Evolutionary conservation across 2,797 vertebrate genomes (phyloP).

Genomic region (Arvicola amphibius): DNA sequence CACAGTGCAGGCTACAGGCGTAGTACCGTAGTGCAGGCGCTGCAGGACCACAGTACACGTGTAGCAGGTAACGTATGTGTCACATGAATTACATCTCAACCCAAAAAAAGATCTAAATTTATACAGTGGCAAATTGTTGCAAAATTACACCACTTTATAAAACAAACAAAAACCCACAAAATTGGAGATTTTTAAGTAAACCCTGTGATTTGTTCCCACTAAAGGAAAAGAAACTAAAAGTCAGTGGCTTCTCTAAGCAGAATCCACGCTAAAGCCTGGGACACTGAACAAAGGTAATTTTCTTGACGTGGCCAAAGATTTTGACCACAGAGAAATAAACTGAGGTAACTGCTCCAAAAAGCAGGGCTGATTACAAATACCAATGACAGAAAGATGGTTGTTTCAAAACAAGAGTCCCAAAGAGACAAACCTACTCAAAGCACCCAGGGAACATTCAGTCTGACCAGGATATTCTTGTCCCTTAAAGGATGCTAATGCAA

Average conservation of each 20-base stretch:
- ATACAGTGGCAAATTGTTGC: background rate
- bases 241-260: background rate
- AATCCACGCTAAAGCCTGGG: background rate
- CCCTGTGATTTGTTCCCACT: background rate
- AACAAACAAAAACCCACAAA: background rate
- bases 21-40: no score
- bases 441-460: background rate
- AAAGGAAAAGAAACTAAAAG: conserved; percentile 9
- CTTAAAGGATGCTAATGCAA: background rate
- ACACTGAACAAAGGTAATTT: background rate
- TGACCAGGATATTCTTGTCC: background rate
- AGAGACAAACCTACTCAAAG: background rate
- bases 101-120: conserved; percentile 11
- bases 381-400: background rate
- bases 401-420: conserved; percentile 17
- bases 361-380: background rate
- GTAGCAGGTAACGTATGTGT: background rate
- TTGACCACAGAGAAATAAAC: background rate
- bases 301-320: background rate
- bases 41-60: no score
- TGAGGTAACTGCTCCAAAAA: background rate
- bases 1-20: no score
- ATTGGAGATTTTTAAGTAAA: conserved; percentile 12
- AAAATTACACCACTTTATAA: conserved; percentile 40
- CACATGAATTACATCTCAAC: background rate